A percentile compares a stretch with the other conserved stretches of the same genome.
Conservation (phyloP, 2,797 vertebrate genomes). For the Manis crassicaudata region DNA sequence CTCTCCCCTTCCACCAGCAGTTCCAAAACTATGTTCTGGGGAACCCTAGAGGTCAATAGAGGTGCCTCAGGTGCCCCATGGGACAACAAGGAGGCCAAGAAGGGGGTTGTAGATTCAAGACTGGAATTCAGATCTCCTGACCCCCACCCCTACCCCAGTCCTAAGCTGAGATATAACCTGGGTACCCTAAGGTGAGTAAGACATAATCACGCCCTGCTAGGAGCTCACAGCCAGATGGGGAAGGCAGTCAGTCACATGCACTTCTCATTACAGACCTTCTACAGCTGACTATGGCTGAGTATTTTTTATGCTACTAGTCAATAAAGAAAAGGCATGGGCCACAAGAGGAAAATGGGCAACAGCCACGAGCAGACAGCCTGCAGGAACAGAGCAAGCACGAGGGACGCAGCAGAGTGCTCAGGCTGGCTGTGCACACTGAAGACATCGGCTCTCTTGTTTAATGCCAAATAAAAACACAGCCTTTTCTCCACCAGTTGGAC, state of each 20-base stretch:
- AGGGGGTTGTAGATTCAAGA: neutral
- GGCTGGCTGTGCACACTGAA: neutral
- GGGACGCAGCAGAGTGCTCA: neutral
- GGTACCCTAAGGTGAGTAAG: neutral
- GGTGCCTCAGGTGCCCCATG: rapidly evolving
- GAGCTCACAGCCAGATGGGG: neutral
- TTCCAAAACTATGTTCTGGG: neutral
- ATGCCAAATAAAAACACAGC: neutral
- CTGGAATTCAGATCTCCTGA: neutral
- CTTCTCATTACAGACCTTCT: neutral
- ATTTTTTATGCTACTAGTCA: neutral
- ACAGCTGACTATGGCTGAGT: rapidly evolving
- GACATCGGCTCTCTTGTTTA: neutral
- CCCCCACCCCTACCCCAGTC: rapidly evolving
- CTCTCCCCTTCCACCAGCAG: neutral
- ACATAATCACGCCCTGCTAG: neutral
- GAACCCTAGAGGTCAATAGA: neutral
- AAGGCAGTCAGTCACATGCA: neutral
- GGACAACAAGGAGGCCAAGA: neutral
- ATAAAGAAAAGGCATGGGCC: neutral
- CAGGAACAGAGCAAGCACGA: neutral
- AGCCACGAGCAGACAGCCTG: neutral
- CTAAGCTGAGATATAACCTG: neutral
- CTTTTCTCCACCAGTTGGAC: neutral
- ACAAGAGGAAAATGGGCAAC: rapidly evolving